Conservation (phyloP, 2,113 vertebrate genomes). For the Pelodiscus sinensis region DNA sequence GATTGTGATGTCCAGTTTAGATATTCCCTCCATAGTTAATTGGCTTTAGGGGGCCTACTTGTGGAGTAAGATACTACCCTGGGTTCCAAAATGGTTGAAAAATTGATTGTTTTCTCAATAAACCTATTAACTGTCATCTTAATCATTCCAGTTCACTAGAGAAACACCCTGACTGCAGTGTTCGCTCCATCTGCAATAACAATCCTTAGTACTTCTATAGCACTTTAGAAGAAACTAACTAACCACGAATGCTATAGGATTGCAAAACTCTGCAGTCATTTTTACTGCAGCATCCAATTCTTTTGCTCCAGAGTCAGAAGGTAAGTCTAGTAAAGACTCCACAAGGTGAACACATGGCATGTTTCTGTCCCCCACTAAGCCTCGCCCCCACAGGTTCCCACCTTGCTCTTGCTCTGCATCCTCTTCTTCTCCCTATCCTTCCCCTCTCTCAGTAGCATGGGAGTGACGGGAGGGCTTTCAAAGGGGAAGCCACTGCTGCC, state of each 20-base stretch:
- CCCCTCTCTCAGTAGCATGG: background rate
- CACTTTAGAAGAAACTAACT: background rate
- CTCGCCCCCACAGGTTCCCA: background rate
- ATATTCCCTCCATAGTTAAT: background rate
- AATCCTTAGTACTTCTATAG: background rate
- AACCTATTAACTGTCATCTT: background rate
- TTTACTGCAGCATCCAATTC: background rate
- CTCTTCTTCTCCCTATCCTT: background rate
- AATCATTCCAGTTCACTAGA: background rate
- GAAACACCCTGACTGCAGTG: background rate
- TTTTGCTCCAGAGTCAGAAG: background rate
- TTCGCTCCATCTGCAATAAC: background rate
- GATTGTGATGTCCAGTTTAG: background rate
- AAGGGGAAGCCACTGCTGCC: too few relatives aligned
- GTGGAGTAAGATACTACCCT: background rate
- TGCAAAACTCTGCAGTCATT: conserved; percentile 12
- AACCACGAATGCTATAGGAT: background rate
- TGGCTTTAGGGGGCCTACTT: background rate
- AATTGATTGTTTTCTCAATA: background rate
- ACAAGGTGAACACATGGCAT: background rate
- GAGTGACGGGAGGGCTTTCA: background rate
- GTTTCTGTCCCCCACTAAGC: background rate
- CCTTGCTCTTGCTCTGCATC: background rate
- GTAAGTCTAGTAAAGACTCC: background rate
- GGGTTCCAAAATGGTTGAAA: background rate